A percentile compares a stretch with the other conserved stretches of the same genome.
phyloP scores from a whole-genome alignment of 1,140 invertebrate genomes.

The Atta texana region DNA sequence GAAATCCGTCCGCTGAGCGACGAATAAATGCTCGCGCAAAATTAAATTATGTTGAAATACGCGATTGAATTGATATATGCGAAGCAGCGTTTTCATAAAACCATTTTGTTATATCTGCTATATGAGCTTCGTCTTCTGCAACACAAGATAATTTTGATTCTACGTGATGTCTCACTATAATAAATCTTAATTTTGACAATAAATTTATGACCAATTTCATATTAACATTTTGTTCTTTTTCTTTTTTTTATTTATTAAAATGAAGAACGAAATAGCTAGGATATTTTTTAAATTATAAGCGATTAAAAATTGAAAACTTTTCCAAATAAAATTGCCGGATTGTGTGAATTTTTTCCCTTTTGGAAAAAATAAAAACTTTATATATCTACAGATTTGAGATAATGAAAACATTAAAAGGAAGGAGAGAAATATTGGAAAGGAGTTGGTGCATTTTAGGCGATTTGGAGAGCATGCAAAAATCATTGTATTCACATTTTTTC shows the following conservation, averaged over 20 bases:
- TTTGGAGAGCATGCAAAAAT: too few species aligned
- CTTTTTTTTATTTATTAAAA: neutral
- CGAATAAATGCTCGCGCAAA: constrained; percentile 25
- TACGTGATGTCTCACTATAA: neutral
- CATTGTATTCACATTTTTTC: too few species aligned
- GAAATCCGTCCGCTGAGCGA: constrained; percentile 21
- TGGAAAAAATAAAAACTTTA: neutral
- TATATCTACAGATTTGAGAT: neutral
- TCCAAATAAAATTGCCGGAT: neutral
- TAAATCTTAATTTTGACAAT: constrained; percentile 1
- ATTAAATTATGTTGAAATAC: constrained; percentile 37
- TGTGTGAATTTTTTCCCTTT: neutral
- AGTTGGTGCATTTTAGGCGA: too few species aligned
- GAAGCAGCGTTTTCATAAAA: neutral
- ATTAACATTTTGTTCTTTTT: neutral
- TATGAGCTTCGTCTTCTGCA: neutral
- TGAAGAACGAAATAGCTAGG: neutral
- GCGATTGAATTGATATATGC: neutral
- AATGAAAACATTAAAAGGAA: neutral
- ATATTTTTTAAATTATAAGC: neutral
- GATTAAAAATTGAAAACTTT: constrained; percentile 1
- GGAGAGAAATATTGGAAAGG: neutral
- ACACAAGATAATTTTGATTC: neutral
- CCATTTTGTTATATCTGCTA: neutral
- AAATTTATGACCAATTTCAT: neutral